Percentiles rank a stretch among this genome's conserved stretches.
Evolutionary conservation across 37 sponge, comb jelly and placozoan species (phyloP).

Genomic region (Tethya wilhelma): DNA sequence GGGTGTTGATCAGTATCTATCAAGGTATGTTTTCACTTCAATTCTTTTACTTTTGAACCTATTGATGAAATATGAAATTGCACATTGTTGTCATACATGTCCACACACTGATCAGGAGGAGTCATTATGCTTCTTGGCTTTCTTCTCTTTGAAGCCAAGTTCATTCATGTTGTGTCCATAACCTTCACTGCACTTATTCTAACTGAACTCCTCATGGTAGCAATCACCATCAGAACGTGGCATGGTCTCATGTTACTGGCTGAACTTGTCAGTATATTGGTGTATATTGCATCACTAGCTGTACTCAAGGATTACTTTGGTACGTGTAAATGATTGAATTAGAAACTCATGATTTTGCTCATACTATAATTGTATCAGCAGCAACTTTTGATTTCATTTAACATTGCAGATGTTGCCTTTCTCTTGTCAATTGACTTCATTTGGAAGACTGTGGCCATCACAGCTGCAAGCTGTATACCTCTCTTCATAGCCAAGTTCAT

Average conservation of each 20-base stretch:
- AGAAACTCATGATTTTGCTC: neutral
- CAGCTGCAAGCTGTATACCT: slow-evolving; percentile 83
- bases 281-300: slow-evolving; percentile 80
- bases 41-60: neutral
- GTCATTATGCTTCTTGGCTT: slow-evolving; percentile 84
- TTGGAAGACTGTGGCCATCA: slow-evolving; percentile 84
- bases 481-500: slow-evolving; percentile 73
- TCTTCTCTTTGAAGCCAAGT: slow-evolving; percentile 76
- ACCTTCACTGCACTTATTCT: slow-evolving; percentile 94
- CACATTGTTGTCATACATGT: neutral
- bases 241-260: slow-evolving; percentile 90
- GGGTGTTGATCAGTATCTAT: slow-evolving; percentile 91
- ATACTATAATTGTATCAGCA: neutral
- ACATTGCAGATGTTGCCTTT: slow-evolving; percentile 61
- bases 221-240: slow-evolving; percentile 92
- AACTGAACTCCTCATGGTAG: slow-evolving; percentile 95
- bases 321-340: slow-evolving; percentile 2
- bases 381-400: neutral
- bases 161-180: slow-evolving; percentile 91
- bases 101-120: slow-evolving; percentile 36
- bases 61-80: neutral
- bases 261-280: slow-evolving; percentile 68
- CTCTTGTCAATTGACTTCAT: slow-evolving; percentile 75
- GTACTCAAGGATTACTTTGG: slow-evolving; percentile 90
- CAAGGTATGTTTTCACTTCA: slow-evolving; percentile 88